Evolutionary conservation across 2,888 invertebrate species (phyloP), one percentile per base, ranked within the genome.

Genomic region (Eristalis arbustorum): DNA sequence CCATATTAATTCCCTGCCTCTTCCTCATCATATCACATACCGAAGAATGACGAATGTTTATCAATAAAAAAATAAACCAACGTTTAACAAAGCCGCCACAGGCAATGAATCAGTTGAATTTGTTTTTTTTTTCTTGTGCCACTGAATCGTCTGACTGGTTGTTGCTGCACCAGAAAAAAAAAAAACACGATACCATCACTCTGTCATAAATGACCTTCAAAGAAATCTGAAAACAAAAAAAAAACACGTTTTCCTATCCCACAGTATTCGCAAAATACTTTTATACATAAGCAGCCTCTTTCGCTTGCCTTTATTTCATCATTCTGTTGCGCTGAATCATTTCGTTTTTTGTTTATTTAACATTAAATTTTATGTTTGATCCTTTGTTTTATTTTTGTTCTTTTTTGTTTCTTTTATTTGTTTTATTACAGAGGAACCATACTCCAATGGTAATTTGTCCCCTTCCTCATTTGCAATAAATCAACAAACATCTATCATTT

Each of bases 401-500:
- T 83, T 80, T 89, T 89, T 88, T 75, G 83, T 75, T 88, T 83
- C 85, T 88, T 81, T 87, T 88, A 79, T 88, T 84, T 88, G 89
- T 84, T 64, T 80, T 89, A 71, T 90, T 90, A 77, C 90, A 91
- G 92, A 92, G 91, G 92, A 91, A 90, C 90, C 90, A 90, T 90
- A 90, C 89, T 90, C 90, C 89, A 91, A 91, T 89, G 90, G 89
- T 75, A 88, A 89, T 84, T 88, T 84, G 78, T 79, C 84, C 80
- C 75, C 89, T 69, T 88, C 89, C 76, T 89, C 89, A 85, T 89
- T 88, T 78, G 62, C 84, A 78, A 84, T 90, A 89, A 88, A 89
- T 59, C 90, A 89, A 87, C 74, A 74, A 82, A 67, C 84, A 81
- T 82, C 88, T 72, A 78, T 87, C 79, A 88, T 88, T 68, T 71